A percentile compares a stretch with the other conserved stretches of the same genome.
Evolutionary conservation across 2,113 vertebrate genomes (phyloP).

Genomic region (Amphilophus citrinellus): DNA sequence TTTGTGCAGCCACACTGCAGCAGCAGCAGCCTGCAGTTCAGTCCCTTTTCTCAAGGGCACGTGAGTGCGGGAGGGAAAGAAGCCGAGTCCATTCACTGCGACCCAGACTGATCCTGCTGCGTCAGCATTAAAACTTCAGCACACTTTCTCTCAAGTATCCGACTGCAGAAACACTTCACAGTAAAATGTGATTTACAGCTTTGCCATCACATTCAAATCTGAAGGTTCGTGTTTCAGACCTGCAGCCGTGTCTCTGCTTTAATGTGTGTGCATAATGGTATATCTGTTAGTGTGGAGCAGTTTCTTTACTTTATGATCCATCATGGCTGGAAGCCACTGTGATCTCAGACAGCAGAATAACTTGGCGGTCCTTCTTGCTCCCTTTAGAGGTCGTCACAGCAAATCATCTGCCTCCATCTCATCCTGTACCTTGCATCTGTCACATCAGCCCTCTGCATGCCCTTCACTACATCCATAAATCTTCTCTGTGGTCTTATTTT

Average conservation of each 20-base stretch:
- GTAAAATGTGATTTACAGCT: background rate
- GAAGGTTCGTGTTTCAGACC: background rate
- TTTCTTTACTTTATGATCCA: background rate
- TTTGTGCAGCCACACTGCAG: background rate
- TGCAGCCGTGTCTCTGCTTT: background rate
- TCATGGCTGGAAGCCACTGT: background rate
- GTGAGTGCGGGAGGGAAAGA: background rate
- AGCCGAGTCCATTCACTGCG: background rate
- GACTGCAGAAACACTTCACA: background rate
- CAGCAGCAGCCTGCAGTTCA: background rate
- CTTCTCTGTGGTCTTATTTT: background rate
- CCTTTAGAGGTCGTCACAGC: background rate
- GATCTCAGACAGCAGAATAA: background rate
- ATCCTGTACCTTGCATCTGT: background rate
- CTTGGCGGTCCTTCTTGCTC: background rate
- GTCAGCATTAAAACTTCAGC: slow-evolving; percentile 2
- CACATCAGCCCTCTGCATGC: background rate
- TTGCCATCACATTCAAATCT: rapidly evolving
- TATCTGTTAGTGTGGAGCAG: too few relatives aligned
- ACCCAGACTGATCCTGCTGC: background rate
- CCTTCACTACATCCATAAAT: background rate
- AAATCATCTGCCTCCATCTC: background rate
- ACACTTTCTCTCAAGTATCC: background rate
- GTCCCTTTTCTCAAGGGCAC: background rate
- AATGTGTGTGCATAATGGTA: background rate